These are phyloP conservation scores for Coccyzus lansbergi DNA, from an alignment of 2,797 vertebrate genomes.

Conservation along the genomic window DNA sequence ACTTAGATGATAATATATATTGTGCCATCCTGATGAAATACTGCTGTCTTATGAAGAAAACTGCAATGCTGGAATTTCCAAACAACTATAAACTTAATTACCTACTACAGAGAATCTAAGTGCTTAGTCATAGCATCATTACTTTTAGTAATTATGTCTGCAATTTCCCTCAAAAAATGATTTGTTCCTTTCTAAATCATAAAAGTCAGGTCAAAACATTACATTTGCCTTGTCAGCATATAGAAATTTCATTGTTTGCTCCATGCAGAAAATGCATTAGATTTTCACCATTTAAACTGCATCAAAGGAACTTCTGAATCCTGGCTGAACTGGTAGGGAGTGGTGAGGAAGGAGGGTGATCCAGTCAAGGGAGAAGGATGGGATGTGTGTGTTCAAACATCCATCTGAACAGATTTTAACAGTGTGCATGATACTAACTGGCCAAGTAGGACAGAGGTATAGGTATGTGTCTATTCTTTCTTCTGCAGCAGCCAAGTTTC, in stretches of 20 bases:
- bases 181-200: slow-evolving; percentile 51
- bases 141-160: slow-evolving; percentile 62
- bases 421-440: not conserved
- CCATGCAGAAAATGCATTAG: not conserved
- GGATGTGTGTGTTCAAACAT: rapidly evolving
- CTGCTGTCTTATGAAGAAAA: slow-evolving; percentile 16
- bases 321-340: not conserved
- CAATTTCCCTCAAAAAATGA: slow-evolving; percentile 60
- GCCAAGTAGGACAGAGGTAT: not conserved
- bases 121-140: slow-evolving; percentile 51
- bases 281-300: not conserved
- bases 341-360: not conserved
- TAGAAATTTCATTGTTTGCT: slow-evolving; percentile 28
- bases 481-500: not conserved
- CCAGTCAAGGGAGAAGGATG: not conserved
- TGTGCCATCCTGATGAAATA: slow-evolving; percentile 1
- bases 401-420: not conserved
- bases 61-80: slow-evolving; percentile 21
- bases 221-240: slow-evolving; percentile 24
- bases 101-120: slow-evolving; percentile 37
- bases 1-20: not conserved
- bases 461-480: not conserved
- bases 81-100: slow-evolving; percentile 55
- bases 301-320: not conserved
- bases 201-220: not conserved